These are phyloP conservation scores for Chloroclysta siterata DNA, from an alignment of 2,888 invertebrate genomes.

Conservation along the genomic window DNA sequence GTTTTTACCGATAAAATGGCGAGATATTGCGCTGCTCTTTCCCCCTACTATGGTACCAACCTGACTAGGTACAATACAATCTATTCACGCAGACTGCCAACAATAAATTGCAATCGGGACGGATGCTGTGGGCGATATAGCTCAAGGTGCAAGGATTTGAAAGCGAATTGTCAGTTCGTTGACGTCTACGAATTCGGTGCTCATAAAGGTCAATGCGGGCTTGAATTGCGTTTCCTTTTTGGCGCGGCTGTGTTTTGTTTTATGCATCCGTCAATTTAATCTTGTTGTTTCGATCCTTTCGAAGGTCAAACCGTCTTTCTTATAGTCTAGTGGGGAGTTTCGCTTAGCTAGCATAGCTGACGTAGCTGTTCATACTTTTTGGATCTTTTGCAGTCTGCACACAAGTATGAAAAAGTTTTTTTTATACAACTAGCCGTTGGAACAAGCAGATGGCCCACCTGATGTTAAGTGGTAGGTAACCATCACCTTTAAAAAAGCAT, in stretches of 20 bases:
- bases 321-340: too few relatives aligned
- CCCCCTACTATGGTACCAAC: conserved; percentile 18
- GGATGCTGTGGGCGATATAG: conserved; percentile 59
- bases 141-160: conserved; percentile 53
- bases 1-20: too few relatives aligned
- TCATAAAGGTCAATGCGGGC: conserved; percentile 17
- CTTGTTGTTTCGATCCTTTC: conserved; percentile 9
- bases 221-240: conserved; percentile 22
- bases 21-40: conserved; percentile 23
- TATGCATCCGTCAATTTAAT: conserved; percentile 23
- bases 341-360: too few relatives aligned
- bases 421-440: too few relatives aligned
- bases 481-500: too few relatives aligned
- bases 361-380: too few relatives aligned
- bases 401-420: too few relatives aligned
- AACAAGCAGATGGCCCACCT: too few relatives aligned
- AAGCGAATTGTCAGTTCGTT: conserved; percentile 53
- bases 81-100: conserved; percentile 39
- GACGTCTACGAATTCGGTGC: conserved; percentile 33
- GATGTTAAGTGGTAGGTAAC: too few relatives aligned
- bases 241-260: conserved; percentile 18
- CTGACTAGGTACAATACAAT: conserved; percentile 31
- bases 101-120: conserved; percentile 57
- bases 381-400: too few relatives aligned
- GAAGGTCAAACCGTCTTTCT: neutral